Evolutionary conservation across 1,140 invertebrate species (phyloP).

Genomic region (Drosophila serrata): DNA sequence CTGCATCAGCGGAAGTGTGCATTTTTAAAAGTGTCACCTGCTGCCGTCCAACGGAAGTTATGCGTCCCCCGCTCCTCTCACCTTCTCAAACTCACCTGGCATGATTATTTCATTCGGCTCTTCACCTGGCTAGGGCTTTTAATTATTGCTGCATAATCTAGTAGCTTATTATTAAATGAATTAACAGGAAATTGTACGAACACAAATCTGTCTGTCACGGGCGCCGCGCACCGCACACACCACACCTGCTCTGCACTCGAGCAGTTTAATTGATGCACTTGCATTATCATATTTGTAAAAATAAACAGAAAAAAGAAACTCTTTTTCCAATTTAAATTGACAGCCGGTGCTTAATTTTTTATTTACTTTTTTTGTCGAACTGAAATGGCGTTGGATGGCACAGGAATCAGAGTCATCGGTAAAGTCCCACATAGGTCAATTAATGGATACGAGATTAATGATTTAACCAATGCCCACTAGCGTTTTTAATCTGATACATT

Average conservation of each 20-base stretch:
- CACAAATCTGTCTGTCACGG: conserved; percentile 42
- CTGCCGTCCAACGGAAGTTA: conserved; percentile 44
- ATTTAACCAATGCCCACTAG: conserved; percentile 29
- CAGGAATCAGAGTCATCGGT: neutral
- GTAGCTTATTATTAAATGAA: conserved; percentile 70
- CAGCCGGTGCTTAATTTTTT: conserved; percentile 43
- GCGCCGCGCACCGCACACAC: neutral
- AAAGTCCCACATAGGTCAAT: conserved; percentile 67
- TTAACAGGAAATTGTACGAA: conserved; percentile 21
- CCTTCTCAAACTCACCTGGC: neutral
- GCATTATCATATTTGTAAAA: conserved; percentile 64
- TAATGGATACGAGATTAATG: conserved; percentile 65
- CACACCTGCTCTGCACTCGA: neutral
- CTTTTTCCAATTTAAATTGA: conserved; percentile 61
- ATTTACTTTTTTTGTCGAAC: conserved; percentile 17
- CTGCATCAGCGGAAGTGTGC: neutral
- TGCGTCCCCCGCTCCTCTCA: neutral
- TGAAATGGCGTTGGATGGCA: neutral
- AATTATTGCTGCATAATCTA: conserved; percentile 63
- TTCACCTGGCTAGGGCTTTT: conserved; percentile 35
- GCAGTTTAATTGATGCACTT: conserved; percentile 61
- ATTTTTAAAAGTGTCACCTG: conserved; percentile 2
- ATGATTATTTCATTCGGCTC: conserved; percentile 8
- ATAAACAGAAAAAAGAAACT: conserved; percentile 1
- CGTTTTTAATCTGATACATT: neutral